These are phyloP conservation scores for Brachionus sp. DNA, from an alignment of 1,140 invertebrate genomes.

Conservation along the genomic window DNA sequence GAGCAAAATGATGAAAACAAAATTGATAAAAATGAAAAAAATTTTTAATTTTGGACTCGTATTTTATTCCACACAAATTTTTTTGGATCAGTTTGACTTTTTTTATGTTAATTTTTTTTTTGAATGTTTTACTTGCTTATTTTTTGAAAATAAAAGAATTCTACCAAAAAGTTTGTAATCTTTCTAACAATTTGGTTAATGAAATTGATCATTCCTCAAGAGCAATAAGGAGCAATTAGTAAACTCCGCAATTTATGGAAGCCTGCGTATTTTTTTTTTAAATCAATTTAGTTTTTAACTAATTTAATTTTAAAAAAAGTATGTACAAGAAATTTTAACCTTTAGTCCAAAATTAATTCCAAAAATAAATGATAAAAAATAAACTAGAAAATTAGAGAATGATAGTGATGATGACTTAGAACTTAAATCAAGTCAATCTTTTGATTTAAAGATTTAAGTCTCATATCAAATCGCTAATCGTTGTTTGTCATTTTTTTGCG, in stretches of 20 bases:
- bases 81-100: no score
- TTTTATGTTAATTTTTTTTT: no score
- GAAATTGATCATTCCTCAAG: background rate
- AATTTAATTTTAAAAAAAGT: background rate
- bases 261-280: background rate
- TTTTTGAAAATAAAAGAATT: background rate
- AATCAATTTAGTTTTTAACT: conserved; percentile 1
- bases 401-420: background rate
- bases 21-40: background rate
- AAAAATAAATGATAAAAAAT: background rate
- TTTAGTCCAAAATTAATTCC: background rate
- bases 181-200: background rate
- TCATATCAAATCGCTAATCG: background rate
- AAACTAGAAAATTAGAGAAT: background rate
- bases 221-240: background rate
- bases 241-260: background rate
- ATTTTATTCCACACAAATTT: no score
- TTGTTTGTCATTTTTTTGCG: background rate
- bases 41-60: background rate
- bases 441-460: background rate
- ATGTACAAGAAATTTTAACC: background rate
- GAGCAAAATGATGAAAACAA: background rate
- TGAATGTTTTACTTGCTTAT: no score
- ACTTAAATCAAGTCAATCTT: no score
- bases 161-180: background rate